Conservation (phyloP, 2,888 invertebrate species). For the Pantelozetes paolii region DNA sequence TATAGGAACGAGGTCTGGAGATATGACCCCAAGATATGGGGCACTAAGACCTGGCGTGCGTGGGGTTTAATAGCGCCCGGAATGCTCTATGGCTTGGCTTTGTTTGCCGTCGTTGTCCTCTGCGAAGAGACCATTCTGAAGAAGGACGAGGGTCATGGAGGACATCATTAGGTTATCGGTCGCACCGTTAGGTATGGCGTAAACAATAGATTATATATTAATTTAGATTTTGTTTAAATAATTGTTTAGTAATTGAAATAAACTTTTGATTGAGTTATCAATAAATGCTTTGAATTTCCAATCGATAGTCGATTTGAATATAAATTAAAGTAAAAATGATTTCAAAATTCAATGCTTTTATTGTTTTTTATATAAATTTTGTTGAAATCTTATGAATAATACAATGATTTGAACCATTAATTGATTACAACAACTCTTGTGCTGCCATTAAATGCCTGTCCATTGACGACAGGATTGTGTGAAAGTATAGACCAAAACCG, state of each 20-base stretch:
- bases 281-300: background rate
- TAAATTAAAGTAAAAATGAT: too few relatives aligned
- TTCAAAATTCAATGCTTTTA: too few relatives aligned
- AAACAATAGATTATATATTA: too few relatives aligned
- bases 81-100: constrained; percentile 19
- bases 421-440: background rate
- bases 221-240: constrained; percentile 1
- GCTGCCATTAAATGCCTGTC: background rate
- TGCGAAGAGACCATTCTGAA: constrained; percentile 27
- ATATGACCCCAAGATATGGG: constrained; percentile 56
- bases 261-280: background rate
- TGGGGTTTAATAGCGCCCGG: constrained; percentile 4
- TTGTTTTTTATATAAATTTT: background rate
- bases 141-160: constrained; percentile 3
- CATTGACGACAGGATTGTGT: background rate
- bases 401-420: too few relatives aligned
- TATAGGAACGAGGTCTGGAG: constrained; percentile 78
- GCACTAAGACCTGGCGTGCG: background rate
- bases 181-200: too few relatives aligned
- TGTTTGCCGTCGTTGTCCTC: constrained; percentile 31
- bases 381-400: too few relatives aligned
- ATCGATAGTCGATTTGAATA: too few relatives aligned
- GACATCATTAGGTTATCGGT: background rate
- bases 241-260: background rate
- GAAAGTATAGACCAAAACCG: background rate